phyloP scores from a whole-genome alignment of 2,113 vertebrate genomes.

The Pogonocichla stellata region DNA sequence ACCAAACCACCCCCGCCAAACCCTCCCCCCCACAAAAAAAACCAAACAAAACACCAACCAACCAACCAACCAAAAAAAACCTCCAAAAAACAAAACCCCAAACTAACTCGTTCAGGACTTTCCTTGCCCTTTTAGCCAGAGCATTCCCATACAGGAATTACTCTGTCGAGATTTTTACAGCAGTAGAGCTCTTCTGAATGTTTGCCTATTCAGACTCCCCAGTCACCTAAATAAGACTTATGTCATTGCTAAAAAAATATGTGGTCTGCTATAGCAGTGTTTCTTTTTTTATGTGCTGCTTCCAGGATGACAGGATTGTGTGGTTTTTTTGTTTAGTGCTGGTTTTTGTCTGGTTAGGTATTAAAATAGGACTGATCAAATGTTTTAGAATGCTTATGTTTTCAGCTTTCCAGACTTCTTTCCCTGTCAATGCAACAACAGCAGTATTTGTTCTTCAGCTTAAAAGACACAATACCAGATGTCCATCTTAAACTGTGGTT shows the following conservation, averaged over 20 bases:
- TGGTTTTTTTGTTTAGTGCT: background rate
- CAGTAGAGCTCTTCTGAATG: background rate
- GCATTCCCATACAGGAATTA: background rate
- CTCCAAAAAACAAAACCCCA: too few relatives aligned
- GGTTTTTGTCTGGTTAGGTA: background rate
- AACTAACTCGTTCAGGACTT: background rate
- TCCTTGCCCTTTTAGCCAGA: background rate
- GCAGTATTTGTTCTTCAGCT: background rate
- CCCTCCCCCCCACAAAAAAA: too few relatives aligned
- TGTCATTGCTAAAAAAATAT: background rate
- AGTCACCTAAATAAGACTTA: background rate
- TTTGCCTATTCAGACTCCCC: background rate
- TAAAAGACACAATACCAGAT: background rate
- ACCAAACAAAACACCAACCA: too few relatives aligned
- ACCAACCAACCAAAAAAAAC: too few relatives aligned
- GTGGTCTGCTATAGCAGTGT: background rate
- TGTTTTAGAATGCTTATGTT: background rate
- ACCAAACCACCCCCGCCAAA: background rate
- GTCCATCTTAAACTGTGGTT: background rate
- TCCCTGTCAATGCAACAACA: background rate
- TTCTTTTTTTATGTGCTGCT: background rate
- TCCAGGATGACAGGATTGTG: background rate
- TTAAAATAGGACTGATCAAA: background rate
- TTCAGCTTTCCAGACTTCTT: background rate
- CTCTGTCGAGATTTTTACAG: background rate